These are phyloP conservation scores for Athalia cordata DNA, from an alignment of 2,888 invertebrate species.

Conservation along the genomic window DNA sequence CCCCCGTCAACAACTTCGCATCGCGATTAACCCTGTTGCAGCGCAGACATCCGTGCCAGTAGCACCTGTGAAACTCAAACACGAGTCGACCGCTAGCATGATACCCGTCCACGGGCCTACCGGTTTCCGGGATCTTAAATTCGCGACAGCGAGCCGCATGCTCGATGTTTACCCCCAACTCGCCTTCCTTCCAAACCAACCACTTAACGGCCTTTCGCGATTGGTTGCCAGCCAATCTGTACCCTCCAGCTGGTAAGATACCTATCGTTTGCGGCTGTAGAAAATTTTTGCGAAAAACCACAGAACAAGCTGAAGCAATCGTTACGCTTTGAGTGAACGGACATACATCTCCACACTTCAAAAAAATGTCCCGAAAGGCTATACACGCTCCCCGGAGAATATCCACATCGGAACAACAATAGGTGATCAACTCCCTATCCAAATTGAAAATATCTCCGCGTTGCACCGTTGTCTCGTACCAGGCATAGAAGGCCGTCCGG, in stretches of 20 bases:
- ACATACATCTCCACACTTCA: conserved; percentile 49
- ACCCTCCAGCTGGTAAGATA: conserved; percentile 58
- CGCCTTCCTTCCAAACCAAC: conserved; percentile 49
- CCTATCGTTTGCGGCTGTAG: conserved; percentile 57
- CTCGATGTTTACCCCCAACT: conserved; percentile 48
- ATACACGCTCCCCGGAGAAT: conserved; percentile 52
- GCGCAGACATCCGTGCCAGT: conserved; percentile 48
- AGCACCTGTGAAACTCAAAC: conserved; percentile 52
- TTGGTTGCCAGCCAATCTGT: conserved; percentile 57
- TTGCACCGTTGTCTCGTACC: conserved; percentile 45
- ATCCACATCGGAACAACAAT: conserved; percentile 53
- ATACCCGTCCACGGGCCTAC: conserved; percentile 48
- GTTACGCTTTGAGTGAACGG: conserved; percentile 52
- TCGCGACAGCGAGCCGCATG: conserved; percentile 54
- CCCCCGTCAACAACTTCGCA: conserved; percentile 21
- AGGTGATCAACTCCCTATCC: conserved; percentile 51
- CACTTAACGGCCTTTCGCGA: conserved; percentile 54
- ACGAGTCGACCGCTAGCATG: conserved; percentile 33
- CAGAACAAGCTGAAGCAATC: conserved; percentile 56
- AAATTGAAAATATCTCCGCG: conserved; percentile 51
- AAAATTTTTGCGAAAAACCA: conserved; percentile 53
- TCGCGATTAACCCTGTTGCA: conserved; percentile 43
- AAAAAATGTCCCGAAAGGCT: conserved; percentile 51
- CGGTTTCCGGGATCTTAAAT: conserved; percentile 26
- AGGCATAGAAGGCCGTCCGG: conserved; percentile 44